Evolutionary conservation across 2,888 invertebrate genomes (phyloP), one percentile per base, ranked within the genome.

Genomic region (Aleiodes testaceus): DNA sequence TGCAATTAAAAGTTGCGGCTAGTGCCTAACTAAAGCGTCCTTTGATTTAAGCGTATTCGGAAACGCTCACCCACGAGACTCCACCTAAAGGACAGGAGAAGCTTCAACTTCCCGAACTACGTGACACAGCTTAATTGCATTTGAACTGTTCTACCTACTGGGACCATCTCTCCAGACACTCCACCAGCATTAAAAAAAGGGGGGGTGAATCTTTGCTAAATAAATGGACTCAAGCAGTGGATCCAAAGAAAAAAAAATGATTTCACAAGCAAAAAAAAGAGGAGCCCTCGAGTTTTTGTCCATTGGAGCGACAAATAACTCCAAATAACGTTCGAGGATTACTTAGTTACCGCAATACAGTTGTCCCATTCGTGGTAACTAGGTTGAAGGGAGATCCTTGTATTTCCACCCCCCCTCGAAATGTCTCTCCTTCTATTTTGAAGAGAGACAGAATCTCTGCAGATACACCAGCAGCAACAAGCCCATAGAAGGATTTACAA

Each of bases 251-350:
- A 36, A 36, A 36, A 36, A 3, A 6, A 36, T 36, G 36, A 36
- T 36, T 36, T 36, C 9, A 42, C 59, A 59, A 16, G 36, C 36
- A 26, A 59, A 42, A 14, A 59, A 59, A 6, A 42, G 9, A 59
- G 18, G 9, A 63, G 18, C n/a, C 44, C n/a, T 12, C 44, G 26
- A 14, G 30, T 30, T 12, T 55, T 72, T 69, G 77, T 75, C 74
- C 81, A 80, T 72, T 75, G 79, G 79, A 86, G 79, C 86, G 86
- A 84, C 78, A 86, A 85, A 86, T 86, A 85, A 86, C 84, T 82
- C 79, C 86, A 82, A 86, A 86, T 86, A 86, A 86, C 84, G 81
- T 84, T 84, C 79, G 83, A 80, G 84, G 86, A 86, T 86, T 86
- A 86, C 84, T 84, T 83, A 84, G 84, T 85, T 86, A 86, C 85